Evolutionary conservation across 2,113 vertebrate species (phyloP), one percentile per base, ranked within the genome.

Genomic region (Albula goreensis): DNA sequence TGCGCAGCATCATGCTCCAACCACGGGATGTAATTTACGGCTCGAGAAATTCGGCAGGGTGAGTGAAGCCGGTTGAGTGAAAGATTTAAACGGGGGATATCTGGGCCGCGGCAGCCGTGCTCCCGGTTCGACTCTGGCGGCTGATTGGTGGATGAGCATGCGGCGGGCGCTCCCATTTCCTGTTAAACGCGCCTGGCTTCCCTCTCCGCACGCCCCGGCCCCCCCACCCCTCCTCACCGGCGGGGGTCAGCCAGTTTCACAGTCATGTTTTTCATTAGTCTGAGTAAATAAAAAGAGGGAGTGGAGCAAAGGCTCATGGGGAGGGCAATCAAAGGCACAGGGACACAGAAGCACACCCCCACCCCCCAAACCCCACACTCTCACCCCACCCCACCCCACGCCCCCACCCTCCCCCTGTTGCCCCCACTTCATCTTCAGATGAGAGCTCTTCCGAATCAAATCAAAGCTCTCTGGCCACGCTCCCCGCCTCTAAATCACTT

Each of bases 221-320:
- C 56, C 12, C 48, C 49, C 85, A 49, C 56, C 12, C 48, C 49
- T 89, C 51, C 84, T 53, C 56, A 51, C 70, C 78, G 50, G 85
- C 49, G 74, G 56, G 78, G 79, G 85, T 63, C 60, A 78, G 81
- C 57, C 74, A 78, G 85, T 57, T 86, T 83, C 87, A 84, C 81
- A 83, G 83, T 78, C 22, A 66, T 19, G 60, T 70, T 90, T 86
- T 77, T 87, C 83, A 91, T 89, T 82, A 88, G 80, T 11, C 82
- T 88, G 83, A 86, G 86, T 85, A 90, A 91, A 91, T 88, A 80
- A 51, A 84, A 83, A 78, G 88, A 81, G 82, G 49, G n/a, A n/a
- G n/a, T 81, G 57, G 85, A 86, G 83, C 88, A 70, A 56, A 66
- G 83, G 51, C 83, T 60, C 77, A 52, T 81, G 52, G 70, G 63